Evolutionary conservation across 1,140 invertebrate species (phyloP), one percentile per base, ranked within the genome.

Genomic region (Sminthurinus signatus): DNA sequence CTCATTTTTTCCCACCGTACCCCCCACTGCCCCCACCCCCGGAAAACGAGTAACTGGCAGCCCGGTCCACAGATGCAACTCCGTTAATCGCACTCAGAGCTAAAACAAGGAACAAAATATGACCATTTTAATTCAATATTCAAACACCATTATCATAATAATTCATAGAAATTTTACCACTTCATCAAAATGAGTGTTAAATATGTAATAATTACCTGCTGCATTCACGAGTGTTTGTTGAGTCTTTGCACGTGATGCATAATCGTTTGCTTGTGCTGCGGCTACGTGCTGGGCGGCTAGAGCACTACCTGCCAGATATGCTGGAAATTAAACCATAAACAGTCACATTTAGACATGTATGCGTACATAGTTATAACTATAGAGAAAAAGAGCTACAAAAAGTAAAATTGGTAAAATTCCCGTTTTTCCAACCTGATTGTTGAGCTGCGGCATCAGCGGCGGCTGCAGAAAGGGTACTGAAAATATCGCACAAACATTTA

Each of bases 81-180:
- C 62, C 67, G 27, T 68, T 55, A 28, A 68, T 65, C 3, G 67
- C 67, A 52, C 64, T 62, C n/a, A 68, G 28, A 27, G 67, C 67
- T 15, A 28, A 31, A 21, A n/a, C n/a, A n/a, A n/a, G n/a, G n/a
- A n/a, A n/a, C n/a, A n/a, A n/a, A n/a, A n/a, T n/a, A n/a, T n/a
- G n/a, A n/a, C n/a, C n/a, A n/a, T n/a, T n/a, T n/a, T n/a, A n/a
- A n/a, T n/a, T n/a, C n/a, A n/a, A n/a, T n/a, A n/a, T n/a, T n/a
- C n/a, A n/a, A n/a, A n/a, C n/a, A n/a, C n/a, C n/a, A n/a, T n/a
- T n/a, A n/a, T n/a, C n/a, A n/a, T n/a, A n/a, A n/a, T n/a, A n/a
- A n/a, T n/a, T n/a, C n/a, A n/a, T n/a, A n/a, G n/a, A n/a, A n/a
- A n/a, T n/a, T n/a, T n/a, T n/a, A n/a, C n/a, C n/a, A n/a, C n/a